Base-by-base conservation (phyloP, 2,113 vertebrate genomes). In the Osmerus mordax region DNA sequence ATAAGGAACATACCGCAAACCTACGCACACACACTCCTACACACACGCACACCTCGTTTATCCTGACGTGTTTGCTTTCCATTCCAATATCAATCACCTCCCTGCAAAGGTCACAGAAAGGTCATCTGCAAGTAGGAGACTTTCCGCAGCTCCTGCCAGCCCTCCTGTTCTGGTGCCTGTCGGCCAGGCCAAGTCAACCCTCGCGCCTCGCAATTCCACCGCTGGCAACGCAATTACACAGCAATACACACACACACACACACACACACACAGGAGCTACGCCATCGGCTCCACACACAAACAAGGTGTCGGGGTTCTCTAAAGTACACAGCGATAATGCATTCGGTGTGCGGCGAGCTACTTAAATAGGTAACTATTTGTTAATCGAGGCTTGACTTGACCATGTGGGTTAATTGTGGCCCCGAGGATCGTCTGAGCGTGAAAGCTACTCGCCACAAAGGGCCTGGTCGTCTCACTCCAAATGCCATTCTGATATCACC, bases 341-440 rank as follows among this genome's bases (percentile, higher is more conserved):
- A 83, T 87, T 87, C 77, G 82, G 77, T 78, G 67, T 63, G 68
- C 72, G 75, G 82, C 85, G 55, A 83, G 86, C 85, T 85, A 86
- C 88, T 90, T 89, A 84, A 91, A 87, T 88, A 90, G 78, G 77
- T 80, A 84, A 87, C 81, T 81, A 88, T 90, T 91, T 89, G 88
- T 89, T 92, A 90, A 92, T 92, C 89, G 86, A 78, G 71, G 84
- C 84, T 88, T 89, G 88, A 92, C 90, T 90, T 86, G 88, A 91
- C 89, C 91, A 93, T 81, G 67, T 65, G 83, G 89, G 92, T 91
- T 92, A 92, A 92, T 92, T 91, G 89, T 87, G 36, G 78, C 86
- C 80, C 90, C 53, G 64, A 77, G 87, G 86, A 85, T 83, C 81
- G 74, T 47, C 54, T 75, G 70, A 70, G 76, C 79, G 66, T 13